Conservation (phyloP, 2,113 vertebrate genomes). For the Chascanopsetta lugubris region DNA sequence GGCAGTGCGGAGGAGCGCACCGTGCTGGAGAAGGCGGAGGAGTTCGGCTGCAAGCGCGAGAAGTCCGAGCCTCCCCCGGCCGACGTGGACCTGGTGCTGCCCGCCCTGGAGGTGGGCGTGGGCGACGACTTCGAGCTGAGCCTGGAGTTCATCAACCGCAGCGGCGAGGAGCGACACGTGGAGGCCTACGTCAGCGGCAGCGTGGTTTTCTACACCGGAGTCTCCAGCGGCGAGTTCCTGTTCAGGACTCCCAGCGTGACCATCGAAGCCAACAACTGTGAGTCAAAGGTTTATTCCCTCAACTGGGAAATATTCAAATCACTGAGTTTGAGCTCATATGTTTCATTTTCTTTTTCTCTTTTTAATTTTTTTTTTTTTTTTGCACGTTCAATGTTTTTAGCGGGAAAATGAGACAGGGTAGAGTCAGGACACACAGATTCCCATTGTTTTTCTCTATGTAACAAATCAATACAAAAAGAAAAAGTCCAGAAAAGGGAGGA, state of each 20-base stretch:
- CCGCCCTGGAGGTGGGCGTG: constrained; percentile 78
- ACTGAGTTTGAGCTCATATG: not conserved
- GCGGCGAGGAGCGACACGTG: constrained; percentile 73
- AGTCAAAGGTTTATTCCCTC: constrained; percentile 32
- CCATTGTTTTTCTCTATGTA: too few relatives aligned
- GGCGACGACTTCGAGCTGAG: constrained; percentile 87
- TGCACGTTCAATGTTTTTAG: too few relatives aligned
- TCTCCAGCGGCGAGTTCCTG: constrained; percentile 86
- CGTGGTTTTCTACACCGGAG: constrained; percentile 92
- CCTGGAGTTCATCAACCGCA: constrained; percentile 85
- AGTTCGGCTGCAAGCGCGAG: constrained; percentile 85
- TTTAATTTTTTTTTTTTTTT: too few relatives aligned
- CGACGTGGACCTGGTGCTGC: constrained; percentile 86
- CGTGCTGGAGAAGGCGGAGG: constrained; percentile 89
- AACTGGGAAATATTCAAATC: not conserved
- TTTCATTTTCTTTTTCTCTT: too few relatives aligned
- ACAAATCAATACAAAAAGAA: too few relatives aligned
- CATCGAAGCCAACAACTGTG: constrained; percentile 65
- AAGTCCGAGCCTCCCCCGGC: constrained; percentile 31
- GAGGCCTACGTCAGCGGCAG: constrained; percentile 85
- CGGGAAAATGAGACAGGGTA: too few relatives aligned
- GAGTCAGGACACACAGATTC: too few relatives aligned
- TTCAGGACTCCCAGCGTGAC: constrained; percentile 70
- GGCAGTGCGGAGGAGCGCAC: constrained; percentile 89
- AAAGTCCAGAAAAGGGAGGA: too few relatives aligned